phyloP scores from a whole-genome alignment of 2,113 vertebrate species.

The Spheniscus mendiculus region DNA sequence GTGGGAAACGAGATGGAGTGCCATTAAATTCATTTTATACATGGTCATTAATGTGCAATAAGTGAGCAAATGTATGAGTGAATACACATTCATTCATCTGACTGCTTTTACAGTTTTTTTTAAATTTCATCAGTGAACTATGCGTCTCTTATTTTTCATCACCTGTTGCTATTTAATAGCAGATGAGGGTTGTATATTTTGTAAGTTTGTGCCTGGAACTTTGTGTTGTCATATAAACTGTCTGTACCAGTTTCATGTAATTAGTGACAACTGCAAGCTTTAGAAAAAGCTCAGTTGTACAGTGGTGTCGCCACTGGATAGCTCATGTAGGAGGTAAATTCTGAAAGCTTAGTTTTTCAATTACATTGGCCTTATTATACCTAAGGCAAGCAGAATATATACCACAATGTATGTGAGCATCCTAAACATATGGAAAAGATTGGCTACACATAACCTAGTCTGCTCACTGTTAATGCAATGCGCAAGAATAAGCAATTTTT shows the following conservation, averaged over 20 bases:
- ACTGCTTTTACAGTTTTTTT: neutral
- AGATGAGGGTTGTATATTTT: neutral
- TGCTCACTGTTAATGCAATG: neutral
- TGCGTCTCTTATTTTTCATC: neutral
- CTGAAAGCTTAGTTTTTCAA: neutral
- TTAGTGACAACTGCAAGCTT: neutral
- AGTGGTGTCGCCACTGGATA: neutral
- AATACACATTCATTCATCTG: neutral
- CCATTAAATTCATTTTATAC: neutral
- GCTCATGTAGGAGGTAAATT: neutral
- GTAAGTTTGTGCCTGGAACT: neutral
- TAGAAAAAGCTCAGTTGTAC: neutral
- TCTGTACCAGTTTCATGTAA: neutral
- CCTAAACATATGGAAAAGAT: neutral
- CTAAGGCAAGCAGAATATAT: neutral
- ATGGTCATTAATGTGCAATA: neutral
- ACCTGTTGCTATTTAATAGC: neutral
- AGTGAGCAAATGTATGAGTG: neutral
- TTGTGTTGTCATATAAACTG: neutral
- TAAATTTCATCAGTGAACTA: neutral
- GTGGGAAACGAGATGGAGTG: constrained; percentile 1
- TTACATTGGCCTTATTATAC: neutral
- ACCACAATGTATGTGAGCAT: neutral
- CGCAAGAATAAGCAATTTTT: neutral
- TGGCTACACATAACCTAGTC: neutral